A percentile compares a stretch with the other conserved stretches of the same genome.
Conservation (phyloP, 1,140 invertebrate species). For the Aporrectodea caliginosa region DNA sequence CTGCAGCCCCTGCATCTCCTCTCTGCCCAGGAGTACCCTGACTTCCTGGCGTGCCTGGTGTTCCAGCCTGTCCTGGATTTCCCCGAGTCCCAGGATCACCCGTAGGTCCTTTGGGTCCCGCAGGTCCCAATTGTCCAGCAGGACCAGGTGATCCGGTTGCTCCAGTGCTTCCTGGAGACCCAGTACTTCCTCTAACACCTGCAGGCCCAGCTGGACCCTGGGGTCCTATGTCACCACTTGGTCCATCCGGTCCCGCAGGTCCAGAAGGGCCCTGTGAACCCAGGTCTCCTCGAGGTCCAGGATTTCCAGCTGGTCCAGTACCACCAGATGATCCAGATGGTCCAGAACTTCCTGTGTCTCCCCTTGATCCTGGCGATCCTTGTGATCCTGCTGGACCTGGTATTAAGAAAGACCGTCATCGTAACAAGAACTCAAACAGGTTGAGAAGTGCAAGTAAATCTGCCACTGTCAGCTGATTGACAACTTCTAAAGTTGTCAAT, state of each 20-base stretch:
- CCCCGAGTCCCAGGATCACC: conserved; percentile 11
- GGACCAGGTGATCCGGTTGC: conserved; percentile 8
- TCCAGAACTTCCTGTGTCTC: conserved; percentile 17
- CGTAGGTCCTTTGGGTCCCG: conserved; percentile 1
- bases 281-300: conserved; percentile 30
- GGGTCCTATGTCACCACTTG: conserved; percentile 3
- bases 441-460: no score
- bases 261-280: conserved; percentile 22
- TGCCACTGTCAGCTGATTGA: no score
- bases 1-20: conserved; percentile 4
- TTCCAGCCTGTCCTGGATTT: conserved; percentile 9
- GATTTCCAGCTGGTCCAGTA: neutral
- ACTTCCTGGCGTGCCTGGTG: conserved; percentile 9
- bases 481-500: no score
- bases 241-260: neutral
- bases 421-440: no score
- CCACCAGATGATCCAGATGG: neutral
- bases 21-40: conserved; percentile 8
- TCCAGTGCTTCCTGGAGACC: conserved; percentile 23
- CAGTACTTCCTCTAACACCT: conserved; percentile 52
- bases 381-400: neutral
- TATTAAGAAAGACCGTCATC: no score
- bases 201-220: conserved; percentile 45
- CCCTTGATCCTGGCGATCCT: conserved; percentile 8
- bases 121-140: neutral